phyloP scores from a whole-genome alignment of 1,140 invertebrate genomes.

The Penaeus japonicus region DNA sequence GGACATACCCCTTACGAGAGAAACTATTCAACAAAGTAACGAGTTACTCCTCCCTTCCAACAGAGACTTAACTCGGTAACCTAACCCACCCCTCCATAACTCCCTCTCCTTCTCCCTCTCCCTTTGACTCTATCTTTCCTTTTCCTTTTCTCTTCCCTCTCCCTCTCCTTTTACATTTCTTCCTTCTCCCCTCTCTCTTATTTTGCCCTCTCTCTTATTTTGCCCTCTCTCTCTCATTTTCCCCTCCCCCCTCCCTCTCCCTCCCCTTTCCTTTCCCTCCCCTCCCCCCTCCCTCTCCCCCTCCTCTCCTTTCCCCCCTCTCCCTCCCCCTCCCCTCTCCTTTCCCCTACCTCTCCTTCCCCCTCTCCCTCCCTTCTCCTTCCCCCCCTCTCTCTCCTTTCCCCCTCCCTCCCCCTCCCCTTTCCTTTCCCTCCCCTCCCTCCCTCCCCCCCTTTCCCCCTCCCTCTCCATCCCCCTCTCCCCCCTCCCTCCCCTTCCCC shows the following conservation, averaged over 20 bases:
- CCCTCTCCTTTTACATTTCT: not conserved
- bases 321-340: not conserved
- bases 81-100: too few relatives aligned
- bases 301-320: not conserved
- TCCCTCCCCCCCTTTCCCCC: slow-evolving; percentile 6
- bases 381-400: not conserved
- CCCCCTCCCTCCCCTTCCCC: too few relatives aligned
- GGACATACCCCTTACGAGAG: not conserved
- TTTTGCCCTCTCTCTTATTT: too few relatives aligned
- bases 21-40: not conserved
- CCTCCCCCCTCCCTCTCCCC: not conserved
- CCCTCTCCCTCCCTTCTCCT: slow-evolving; percentile 10
- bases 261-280: too few relatives aligned
- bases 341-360: not conserved
- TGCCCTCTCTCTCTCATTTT: not conserved
- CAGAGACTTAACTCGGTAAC: too few relatives aligned
- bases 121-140: too few relatives aligned
- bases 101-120: too few relatives aligned
- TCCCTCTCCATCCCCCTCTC: too few relatives aligned
- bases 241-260: not conserved
- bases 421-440: slow-evolving; percentile 17
- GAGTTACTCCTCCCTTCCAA: too few relatives aligned
- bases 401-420: not conserved
- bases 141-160: too few relatives aligned
- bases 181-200: not conserved